Evolutionary conservation across 2,113 vertebrate genomes (phyloP), one percentile per base, ranked within the genome.

Genomic region (Lophius piscatorius): DNA sequence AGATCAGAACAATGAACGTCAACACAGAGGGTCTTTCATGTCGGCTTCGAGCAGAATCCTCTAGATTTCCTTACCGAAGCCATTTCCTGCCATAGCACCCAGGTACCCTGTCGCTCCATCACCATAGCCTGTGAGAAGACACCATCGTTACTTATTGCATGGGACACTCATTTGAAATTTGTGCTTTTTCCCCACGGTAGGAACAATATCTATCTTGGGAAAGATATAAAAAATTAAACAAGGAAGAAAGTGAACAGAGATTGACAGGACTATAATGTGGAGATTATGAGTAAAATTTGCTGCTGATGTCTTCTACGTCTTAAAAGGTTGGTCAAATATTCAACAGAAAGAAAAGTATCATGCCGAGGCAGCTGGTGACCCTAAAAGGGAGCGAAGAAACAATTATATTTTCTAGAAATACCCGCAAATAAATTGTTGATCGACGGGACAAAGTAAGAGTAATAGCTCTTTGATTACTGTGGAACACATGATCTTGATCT

Each of bases 81-180:
- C 85, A 0, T 81, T 86, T 1, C 66, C 77, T 8, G 39, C 70
- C 31, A 34, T 9, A 7, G 74, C 70, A n/a, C 75, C 81, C 21
- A 70, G 70, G 21, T 83, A 69, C 39, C 70, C 76, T 10, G 81
- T 62, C 1, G 42, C 38, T 18, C 76, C 83, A 0, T 84, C 76
- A 21, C 70, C 72, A 16, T 79, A 84, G 29, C 87, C 86, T 82
- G 75, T 28, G 4, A 51, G 2, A 22, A 56, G 8, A 69, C 34
- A 73, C 9, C 50, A 33, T 44, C 9, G 26, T 9, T 23, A n/a
- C 35, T 36, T 8, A 39, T 12, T 22, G 6, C 2, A 24, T 9
- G n/a, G 1, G 20, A 26, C 26, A 36, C 17, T 44, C 0, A 42
- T 13, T 51, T 6, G 24, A 4, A 11, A 4, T 4, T 21, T 20